Percentiles rank a stretch among this genome's conserved stretches.
Evolutionary conservation across 2,888 invertebrate genomes (phyloP).

Genomic region (Prosapia bicincta): DNA sequence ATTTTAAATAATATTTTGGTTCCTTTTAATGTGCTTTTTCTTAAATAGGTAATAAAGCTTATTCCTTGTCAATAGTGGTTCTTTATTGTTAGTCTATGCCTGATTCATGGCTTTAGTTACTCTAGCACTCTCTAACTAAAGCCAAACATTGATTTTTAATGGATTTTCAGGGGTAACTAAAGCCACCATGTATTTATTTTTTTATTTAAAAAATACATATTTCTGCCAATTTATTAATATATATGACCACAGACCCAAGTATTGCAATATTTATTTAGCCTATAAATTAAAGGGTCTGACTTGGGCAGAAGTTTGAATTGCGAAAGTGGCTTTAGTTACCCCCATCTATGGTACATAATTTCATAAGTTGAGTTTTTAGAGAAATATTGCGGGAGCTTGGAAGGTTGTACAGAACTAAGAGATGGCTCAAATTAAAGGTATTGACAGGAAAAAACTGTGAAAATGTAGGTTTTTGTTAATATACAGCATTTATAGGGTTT

Average conservation of each 20-base stretch:
- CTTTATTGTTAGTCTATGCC: slow-evolving; percentile 9
- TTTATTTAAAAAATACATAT: slow-evolving; percentile 6
- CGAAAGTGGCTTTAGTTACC: slow-evolving; percentile 7
- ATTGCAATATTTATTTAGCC: slow-evolving; percentile 11
- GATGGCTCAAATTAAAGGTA: no score
- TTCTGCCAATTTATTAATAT: slow-evolving; percentile 11
- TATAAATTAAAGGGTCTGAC: slow-evolving; percentile 6
- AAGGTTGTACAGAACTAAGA: no score
- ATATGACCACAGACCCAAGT: slow-evolving; percentile 15
- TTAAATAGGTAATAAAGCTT: background rate
- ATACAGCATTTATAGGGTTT: no score
- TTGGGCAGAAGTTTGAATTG: slow-evolving; percentile 11
- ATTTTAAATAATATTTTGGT: background rate
- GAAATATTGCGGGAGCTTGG: no score
- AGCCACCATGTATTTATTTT: background rate
- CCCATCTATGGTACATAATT: background rate
- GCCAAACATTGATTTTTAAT: slow-evolving; percentile 7
- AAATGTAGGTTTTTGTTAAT: no score
- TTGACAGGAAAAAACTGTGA: no score
- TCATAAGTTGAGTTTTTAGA: no score
- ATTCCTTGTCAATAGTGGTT: background rate
- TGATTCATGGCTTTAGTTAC: slow-evolving; percentile 10
- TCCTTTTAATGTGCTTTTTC: background rate
- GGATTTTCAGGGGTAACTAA: slow-evolving; percentile 4
- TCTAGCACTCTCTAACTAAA: slow-evolving; percentile 9